Evolutionary conservation across 2,797 vertebrate genomes (phyloP), one percentile per base, ranked within the genome.

Genomic region (Etheostoma perlongum): DNA sequence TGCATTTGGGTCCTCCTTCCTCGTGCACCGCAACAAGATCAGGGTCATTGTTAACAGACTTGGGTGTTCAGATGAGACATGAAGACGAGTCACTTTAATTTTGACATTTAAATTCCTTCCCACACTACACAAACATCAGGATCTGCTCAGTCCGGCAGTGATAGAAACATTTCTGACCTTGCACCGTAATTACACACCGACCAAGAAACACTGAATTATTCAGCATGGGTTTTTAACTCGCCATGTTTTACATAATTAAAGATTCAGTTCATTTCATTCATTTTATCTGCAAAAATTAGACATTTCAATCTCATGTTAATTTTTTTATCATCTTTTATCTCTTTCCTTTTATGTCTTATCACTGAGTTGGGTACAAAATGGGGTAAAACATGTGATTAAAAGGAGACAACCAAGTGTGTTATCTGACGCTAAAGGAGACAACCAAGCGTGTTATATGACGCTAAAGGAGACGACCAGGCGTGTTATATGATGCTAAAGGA

Each of bases 221-320:
- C 81, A 75, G n/a, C 4, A 2, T 1, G 3, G 13, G 12, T 25
- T 67, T 76, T 47, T 61, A 66, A 76, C 59, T 61, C 61, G 8
- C 3, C n/a, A 1, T 53, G 48, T 84, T 69, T n/a, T 53, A 82
- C 58, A 82, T 74, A 74, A 84, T 82, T 40, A 72, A 84, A 55
- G 49, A 76, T 67, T 69, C 48, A 8, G 1, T 48, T 67, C 55
- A 36, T 77, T 58, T 79, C 76, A 47, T 58, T 68, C 46, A 82
- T 79, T 67, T 79, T 73, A 47, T 84, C 70, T 54, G 19, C 74
- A 73, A 57, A 78, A 74, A 88, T 79, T 2, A 75, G 25, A 51
- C 23, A 2, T 70, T 55, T 75, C 47, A 63, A 66, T 77, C 70
- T 78, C 47, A 66, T 3, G 10, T 40, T 40, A 0, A 36, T 49